Percentiles rank a stretch among this genome's conserved stretches.
phyloP scores from a whole-genome alignment of 92 coral and sea anemone genomes.

The Montipora capitata region DNA sequence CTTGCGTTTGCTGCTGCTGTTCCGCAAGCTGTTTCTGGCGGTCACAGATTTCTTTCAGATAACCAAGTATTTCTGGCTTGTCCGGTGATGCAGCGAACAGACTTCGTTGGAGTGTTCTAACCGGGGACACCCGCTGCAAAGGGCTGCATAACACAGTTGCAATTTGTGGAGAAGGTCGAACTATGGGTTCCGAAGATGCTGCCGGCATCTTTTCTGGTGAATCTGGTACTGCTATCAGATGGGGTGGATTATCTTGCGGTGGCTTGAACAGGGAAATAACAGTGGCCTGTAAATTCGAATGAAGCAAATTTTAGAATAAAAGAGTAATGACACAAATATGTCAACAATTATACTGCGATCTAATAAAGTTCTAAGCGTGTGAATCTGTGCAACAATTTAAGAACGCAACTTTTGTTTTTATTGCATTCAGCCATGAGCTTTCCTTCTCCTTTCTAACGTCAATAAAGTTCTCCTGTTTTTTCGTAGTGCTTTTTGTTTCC shows the following conservation, averaged over 20 bases:
- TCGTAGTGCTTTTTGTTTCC: slow-evolving; percentile 14
- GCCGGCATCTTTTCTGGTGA: not conserved
- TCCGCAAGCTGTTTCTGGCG: not conserved
- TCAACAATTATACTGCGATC: no score
- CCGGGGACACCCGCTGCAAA: not conserved
- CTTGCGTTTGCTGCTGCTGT: not conserved
- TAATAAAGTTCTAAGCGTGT: no score
- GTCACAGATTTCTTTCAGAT: not conserved
- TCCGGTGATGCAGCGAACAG: not conserved
- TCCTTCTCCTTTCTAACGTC: slow-evolving; percentile 1
- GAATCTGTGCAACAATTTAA: no score
- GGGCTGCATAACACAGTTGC: not conserved
- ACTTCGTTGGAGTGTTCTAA: not conserved
- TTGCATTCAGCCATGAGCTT: slow-evolving; percentile 2
- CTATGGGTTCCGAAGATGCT: not conserved
- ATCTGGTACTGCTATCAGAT: not conserved
- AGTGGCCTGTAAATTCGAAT: not conserved
- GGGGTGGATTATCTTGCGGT: not conserved
- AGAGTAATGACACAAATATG: not conserved
- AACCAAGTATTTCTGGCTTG: not conserved
- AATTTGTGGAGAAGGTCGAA: not conserved
- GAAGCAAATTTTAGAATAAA: not conserved
- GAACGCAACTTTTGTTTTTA: no score
- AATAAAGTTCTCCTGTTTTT: slow-evolving; percentile 6
- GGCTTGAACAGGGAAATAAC: not conserved